Base-by-base conservation (phyloP, 2,113 vertebrate genomes). In the Terrapene triunguis region DNA sequence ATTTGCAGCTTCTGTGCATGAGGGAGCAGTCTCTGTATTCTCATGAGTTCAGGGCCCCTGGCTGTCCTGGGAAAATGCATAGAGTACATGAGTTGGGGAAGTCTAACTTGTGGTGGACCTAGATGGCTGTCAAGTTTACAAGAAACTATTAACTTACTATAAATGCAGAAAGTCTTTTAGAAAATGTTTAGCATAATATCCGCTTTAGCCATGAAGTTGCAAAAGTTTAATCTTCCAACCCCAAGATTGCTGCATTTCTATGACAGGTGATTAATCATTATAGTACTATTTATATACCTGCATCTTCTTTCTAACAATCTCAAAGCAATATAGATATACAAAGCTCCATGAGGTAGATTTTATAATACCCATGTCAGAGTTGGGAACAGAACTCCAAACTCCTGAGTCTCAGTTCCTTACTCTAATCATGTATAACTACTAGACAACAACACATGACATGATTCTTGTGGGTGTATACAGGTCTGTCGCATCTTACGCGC, bases 31-130 rank as follows among this genome's bases (percentile, higher is more conserved):
- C 1, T 0, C 38, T 47, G 65, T 6, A n/a, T 0, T 38, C 51
- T 0, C 0, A 1, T 69, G 65, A 50, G 42, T n/a, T 35, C 0
- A 21, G 50, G n/a, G 13, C 21, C 54, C 2, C 29, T 35, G 32
- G 1, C 1, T 51, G 4, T n/a, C 32, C 29, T 27, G 50, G 42
- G 84, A 22, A 27, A 38, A 81, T 74, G 38, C 76, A 65, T 12
- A 44, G 65, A 25, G 29, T n/a, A 14, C 59, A 6, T 35, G 1
- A 0, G 5, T 8, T 47, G 59, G 0, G 78, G 79, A 53, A 57
- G 85, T 69, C 59, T 94, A 72, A 79, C 1, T 72, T 89, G 89
- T 89, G 44, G 89, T 89, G 38, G 6, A 35, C 6, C 12, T n/a
- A 55, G 55, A 2, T 2, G 22, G 0, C 27, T 55, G 57, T 72